phyloP scores from a whole-genome alignment of 2,113 vertebrate species.

The Raja brachyura region DNA sequence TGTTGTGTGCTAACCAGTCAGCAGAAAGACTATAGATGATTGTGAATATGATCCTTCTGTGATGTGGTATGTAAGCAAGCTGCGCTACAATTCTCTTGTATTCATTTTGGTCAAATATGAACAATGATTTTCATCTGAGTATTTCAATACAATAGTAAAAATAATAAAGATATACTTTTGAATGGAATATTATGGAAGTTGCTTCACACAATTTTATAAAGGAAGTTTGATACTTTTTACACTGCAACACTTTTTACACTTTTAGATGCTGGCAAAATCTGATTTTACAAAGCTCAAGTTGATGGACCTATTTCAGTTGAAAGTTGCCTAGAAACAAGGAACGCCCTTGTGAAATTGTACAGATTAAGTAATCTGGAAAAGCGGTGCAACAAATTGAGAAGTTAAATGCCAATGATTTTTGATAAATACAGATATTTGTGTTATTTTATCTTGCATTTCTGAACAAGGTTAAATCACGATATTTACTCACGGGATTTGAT shows the following conservation, averaged over 20 bases:
- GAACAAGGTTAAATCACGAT: neutral
- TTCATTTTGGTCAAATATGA: neutral
- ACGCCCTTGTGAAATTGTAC: neutral
- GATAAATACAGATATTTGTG: neutral
- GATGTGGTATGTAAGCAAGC: too few relatives aligned
- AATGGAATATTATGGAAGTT: neutral
- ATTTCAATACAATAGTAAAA: neutral
- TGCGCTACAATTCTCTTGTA: too few relatives aligned
- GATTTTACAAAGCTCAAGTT: neutral
- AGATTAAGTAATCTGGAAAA: neutral
- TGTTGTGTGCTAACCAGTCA: too few relatives aligned
- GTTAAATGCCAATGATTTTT: neutral
- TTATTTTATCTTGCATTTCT: neutral
- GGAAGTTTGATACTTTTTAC: neutral
- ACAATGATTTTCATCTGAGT: neutral
- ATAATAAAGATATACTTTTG: neutral
- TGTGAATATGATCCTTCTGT: too few relatives aligned
- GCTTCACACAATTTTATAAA: neutral
- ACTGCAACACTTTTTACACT: too few relatives aligned
- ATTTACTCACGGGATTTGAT: slow-evolving; percentile 76
- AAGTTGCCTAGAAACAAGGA: neutral
- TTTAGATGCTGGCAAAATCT: neutral
- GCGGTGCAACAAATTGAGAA: neutral
- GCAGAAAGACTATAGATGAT: too few relatives aligned
- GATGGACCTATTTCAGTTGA: neutral